Conservation (phyloP, 1,140 invertebrate genomes). For the Pseudomyrmex sp. region DNA sequence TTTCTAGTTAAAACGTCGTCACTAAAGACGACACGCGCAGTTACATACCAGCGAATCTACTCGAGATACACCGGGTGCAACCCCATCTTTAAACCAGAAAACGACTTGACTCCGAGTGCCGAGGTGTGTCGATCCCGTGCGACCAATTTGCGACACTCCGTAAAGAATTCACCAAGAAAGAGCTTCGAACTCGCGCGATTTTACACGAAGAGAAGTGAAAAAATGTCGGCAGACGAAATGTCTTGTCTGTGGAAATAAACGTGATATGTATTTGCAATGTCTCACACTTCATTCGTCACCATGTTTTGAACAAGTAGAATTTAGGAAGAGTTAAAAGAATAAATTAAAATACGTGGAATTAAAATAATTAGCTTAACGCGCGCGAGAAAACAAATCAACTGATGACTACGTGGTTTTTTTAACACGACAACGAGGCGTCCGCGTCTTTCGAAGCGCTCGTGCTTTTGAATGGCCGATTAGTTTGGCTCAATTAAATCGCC, state of each 20-base stretch:
- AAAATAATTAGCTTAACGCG: conserved; percentile 8
- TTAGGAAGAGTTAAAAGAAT: not conserved
- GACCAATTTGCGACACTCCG: conserved; percentile 58
- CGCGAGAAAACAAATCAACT: not conserved
- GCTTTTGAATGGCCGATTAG: conserved; percentile 73
- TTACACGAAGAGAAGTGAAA: conserved; percentile 8
- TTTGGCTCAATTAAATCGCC: conserved; percentile 71
- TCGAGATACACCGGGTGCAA: conserved; percentile 15
- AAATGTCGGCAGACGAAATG: not conserved
- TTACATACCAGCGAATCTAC: conserved; percentile 54
- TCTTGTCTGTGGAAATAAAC: not conserved
- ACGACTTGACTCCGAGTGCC: conserved; percentile 34
- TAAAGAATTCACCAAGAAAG: conserved; percentile 38
- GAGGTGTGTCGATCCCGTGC: conserved; percentile 54
- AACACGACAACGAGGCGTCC: not conserved
- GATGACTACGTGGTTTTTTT: conserved; percentile 17
- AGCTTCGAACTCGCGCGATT: conserved; percentile 30
- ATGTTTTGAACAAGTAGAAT: not conserved
- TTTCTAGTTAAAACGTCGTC: conserved; percentile 70
- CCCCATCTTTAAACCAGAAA: conserved; percentile 50
- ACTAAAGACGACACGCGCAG: conserved; percentile 61
- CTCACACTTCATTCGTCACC: not conserved
- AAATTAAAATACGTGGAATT: not conserved
- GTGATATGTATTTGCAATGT: not conserved
- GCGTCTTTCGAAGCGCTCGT: conserved; percentile 15